These are phyloP conservation scores for Dufourea novaeangliae DNA, from an alignment of 1,140 invertebrate genomes.

Conservation along the genomic window DNA sequence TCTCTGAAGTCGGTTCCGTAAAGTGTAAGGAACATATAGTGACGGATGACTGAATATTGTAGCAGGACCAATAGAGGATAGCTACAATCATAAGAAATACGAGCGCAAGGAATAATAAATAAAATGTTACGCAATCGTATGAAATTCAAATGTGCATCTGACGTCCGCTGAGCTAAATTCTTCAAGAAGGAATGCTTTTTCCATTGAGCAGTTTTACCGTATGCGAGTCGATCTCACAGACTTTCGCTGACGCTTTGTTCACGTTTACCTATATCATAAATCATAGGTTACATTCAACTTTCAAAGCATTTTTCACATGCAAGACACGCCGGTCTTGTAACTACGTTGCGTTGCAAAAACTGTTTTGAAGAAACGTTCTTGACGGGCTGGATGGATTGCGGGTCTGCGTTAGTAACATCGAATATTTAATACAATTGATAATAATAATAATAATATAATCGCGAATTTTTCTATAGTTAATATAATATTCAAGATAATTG, in stretches of 20 bases:
- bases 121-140: background rate
- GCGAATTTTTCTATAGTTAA: too few species aligned
- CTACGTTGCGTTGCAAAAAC: background rate
- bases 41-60: too few species aligned
- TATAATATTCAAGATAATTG: too few species aligned
- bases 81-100: too few species aligned
- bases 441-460: too few species aligned
- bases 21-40: too few species aligned
- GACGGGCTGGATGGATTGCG: background rate
- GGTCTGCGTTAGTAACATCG: background rate
- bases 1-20: too few species aligned
- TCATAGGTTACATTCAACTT: conserved; percentile 5
- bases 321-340: background rate
- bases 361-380: background rate
- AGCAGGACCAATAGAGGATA: too few species aligned
- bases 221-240: background rate
- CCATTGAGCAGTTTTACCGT: background rate
- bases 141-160: background rate
- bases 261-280: background rate
- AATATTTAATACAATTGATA: too few species aligned
- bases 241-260: conserved; percentile 5
- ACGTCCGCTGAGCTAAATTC: background rate
- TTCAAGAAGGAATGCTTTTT: background rate
- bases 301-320: background rate
- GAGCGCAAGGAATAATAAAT: background rate